Base-by-base conservation (phyloP, 2,888 invertebrate species). In the Drosophila emarginata region DNA sequence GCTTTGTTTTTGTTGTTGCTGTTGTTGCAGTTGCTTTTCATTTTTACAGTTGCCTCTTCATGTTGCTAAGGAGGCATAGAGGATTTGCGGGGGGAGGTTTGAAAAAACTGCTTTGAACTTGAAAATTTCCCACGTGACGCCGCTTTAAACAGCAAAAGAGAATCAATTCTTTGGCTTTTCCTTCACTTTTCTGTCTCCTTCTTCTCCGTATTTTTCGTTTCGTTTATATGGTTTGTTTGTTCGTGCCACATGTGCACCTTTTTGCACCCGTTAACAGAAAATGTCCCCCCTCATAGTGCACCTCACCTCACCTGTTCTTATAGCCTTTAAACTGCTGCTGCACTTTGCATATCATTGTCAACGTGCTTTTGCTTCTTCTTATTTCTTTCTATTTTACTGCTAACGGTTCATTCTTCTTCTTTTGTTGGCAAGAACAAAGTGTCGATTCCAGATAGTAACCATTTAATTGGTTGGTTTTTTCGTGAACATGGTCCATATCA, bases 91-190 rank as follows among this genome's bases (percentile, higher is more conserved):
- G 40, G 40, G 9, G 40, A 11, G 45, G 18, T 21, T 12, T 45
- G n/a, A 4, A 45, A 88, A 85, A 85, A 85, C 83, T 76, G 87
- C 74, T 88, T 85, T 85, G 85, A 85, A 85, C 85, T 85, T 85
- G 85, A 85, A 88, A 85, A 88, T 88, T 85, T 85, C 85, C 88
- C 85, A 85, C 88, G 87, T 85, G 85, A 88, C 85, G 78, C 81
- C 74, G 79, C 45, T 18, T 45, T 45, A 45, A 18, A 45, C 45
- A 45, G 45, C 71, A 60, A 40, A 57, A 65, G 36, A 39, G 71
- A 71, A 71, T 72, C 71, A 72, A 72, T 56, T 40, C 58, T 45
- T 45, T 45, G 45, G 45, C 18, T 45, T 45, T 45, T 45, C 45
- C 12, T 45, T 37, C 12, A 2, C 45, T 61, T 40, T n/a, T 23